These are phyloP conservation scores for Drosophila pseudoobscura DNA, from an alignment of 1,140 invertebrate genomes.

Conservation along the genomic window DNA sequence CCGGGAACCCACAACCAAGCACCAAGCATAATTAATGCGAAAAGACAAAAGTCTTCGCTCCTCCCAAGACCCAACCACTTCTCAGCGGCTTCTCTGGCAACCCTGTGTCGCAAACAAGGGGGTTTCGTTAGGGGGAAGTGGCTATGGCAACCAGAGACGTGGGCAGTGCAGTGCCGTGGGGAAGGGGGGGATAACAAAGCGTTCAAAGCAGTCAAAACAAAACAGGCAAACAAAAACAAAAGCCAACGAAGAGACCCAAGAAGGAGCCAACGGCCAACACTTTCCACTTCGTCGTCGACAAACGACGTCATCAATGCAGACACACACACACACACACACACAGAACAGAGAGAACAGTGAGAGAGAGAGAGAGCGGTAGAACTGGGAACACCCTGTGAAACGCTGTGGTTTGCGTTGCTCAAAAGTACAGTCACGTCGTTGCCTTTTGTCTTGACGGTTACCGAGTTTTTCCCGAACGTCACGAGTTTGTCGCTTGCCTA, in stretches of 20 bases:
- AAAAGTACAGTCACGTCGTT: conserved; percentile 46
- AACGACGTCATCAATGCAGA: conserved; percentile 11
- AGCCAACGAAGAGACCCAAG: conserved; percentile 10
- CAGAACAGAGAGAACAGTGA: conserved; percentile 1
- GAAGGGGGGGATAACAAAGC: conserved; percentile 12
- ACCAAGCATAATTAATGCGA: conserved; percentile 70
- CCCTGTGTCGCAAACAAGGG: conserved; percentile 45
- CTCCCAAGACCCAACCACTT: no score
- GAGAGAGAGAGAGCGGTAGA: background rate
- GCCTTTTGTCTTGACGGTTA: conserved; percentile 24
- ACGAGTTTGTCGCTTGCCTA: conserved; percentile 49
- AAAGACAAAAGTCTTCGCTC: conserved; percentile 26
- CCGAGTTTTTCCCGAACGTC: conserved; percentile 47
- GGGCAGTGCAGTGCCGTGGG: background rate
- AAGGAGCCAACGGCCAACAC: conserved; percentile 32
- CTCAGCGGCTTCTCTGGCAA: conserved; percentile 24
- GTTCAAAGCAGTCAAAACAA: conserved; percentile 62
- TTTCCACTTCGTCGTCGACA: conserved; percentile 50
- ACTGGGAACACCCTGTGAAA: conserved; percentile 31
- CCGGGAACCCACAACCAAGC: no score
- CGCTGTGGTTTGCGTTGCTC: conserved; percentile 9
- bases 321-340: background rate
- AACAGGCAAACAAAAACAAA: conserved; percentile 55
- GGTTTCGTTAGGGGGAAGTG: background rate
- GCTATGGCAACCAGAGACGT: conserved; percentile 38